Conservation (phyloP, 1,140 invertebrate species). For the Luehdorfia chinensis region DNA sequence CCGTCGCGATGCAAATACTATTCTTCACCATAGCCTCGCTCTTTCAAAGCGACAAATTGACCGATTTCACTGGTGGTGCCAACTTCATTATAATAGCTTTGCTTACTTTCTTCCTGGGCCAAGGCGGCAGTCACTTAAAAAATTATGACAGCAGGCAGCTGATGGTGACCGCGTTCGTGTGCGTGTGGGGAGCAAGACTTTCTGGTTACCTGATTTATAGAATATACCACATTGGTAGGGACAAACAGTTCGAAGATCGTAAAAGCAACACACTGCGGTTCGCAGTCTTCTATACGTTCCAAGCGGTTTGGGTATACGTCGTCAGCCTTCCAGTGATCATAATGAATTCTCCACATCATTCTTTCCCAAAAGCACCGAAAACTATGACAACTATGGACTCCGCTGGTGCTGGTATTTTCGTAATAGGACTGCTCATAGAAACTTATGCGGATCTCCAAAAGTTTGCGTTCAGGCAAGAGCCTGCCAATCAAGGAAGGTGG, state of each 20-base stretch:
- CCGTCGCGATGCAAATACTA: conserved; percentile 90
- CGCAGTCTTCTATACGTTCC: conserved; percentile 94
- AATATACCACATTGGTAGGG: conserved; percentile 92
- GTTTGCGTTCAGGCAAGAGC: conserved; percentile 91
- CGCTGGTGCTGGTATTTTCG: conserved; percentile 89
- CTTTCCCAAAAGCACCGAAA: conserved; percentile 85
- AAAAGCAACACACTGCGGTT: conserved; percentile 91
- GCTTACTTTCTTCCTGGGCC: conserved; percentile 90
- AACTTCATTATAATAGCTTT: conserved; percentile 94
- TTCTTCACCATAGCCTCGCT: conserved; percentile 92
- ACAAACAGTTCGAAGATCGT: conserved; percentile 93
- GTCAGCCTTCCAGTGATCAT: conserved; percentile 95
- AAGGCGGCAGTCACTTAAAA: conserved; percentile 83
- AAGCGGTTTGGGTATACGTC: conserved; percentile 95
- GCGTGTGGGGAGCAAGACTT: conserved; percentile 90
- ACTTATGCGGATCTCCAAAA: conserved; percentile 95
- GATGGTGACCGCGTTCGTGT: conserved; percentile 91
- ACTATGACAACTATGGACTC: conserved; percentile 92
- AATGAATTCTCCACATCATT: conserved; percentile 91
- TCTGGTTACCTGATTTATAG: conserved; percentile 92
- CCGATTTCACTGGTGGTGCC: conserved; percentile 93
- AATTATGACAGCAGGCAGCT: conserved; percentile 91
- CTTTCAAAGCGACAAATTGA: conserved; percentile 93
- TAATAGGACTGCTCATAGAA: conserved; percentile 90
- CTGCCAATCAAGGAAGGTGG: conserved; percentile 92